Evolutionary conservation across 2,113 vertebrate species (phyloP).

Genomic region (Heterochromis multidens): DNA sequence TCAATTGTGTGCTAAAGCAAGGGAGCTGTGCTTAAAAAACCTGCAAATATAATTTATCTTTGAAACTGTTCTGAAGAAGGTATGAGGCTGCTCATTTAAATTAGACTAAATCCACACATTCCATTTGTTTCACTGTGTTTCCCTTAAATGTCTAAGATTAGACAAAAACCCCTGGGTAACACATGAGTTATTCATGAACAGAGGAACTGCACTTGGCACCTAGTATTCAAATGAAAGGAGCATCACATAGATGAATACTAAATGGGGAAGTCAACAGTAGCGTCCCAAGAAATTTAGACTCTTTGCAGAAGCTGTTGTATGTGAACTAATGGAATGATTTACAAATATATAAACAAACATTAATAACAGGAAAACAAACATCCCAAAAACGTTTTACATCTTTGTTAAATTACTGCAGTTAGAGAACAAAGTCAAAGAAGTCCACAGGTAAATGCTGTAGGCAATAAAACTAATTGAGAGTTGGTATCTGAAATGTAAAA

Average conservation of each 20-base stretch:
- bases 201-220: conserved; percentile 61
- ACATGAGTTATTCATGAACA: conserved; percentile 71
- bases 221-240: conserved; percentile 58
- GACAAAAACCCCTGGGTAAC: conserved; percentile 50
- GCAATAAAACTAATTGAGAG: not conserved
- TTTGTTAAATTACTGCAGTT: conserved; percentile 9
- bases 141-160: conserved; percentile 61
- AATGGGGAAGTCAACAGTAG: conserved; percentile 18
- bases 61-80: not conserved
- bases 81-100: conserved; percentile 43
- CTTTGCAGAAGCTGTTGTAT: not conserved
- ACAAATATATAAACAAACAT: conserved; percentile 26
- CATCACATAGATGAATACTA: conserved; percentile 45
- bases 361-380: conserved; percentile 45
- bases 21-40: not conserved
- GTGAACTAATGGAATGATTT: not conserved
- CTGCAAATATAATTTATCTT: not conserved
- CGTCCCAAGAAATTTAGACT: conserved; percentile 41
- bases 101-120: conserved; percentile 31
- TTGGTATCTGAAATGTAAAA: not conserved
- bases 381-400: not conserved
- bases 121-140: conserved; percentile 51
- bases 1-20: not conserved
- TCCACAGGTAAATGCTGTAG: not conserved
- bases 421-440: not conserved